Evolutionary conservation across 2,113 vertebrate genomes (phyloP).

Genomic region (Petrocephalus microphthalmus): DNA sequence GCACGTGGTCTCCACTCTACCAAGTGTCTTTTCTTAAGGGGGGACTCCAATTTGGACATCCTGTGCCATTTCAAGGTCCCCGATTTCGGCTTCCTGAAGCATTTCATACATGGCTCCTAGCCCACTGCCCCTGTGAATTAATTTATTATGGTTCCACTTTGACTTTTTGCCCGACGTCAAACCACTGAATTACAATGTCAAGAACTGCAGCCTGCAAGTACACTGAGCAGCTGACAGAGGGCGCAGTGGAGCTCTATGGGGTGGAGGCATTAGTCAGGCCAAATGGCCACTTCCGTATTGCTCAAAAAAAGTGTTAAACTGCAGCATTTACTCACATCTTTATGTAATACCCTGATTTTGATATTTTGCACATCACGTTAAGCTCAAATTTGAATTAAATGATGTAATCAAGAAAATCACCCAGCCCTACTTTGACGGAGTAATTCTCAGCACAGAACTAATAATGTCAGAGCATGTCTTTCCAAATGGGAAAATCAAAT

Average conservation of each 20-base stretch:
- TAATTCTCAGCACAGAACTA: background rate
- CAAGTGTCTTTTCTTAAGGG: background rate
- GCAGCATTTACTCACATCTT: background rate
- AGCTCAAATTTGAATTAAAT: background rate
- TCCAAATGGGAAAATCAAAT: background rate
- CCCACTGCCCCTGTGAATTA: background rate
- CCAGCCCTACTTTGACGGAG: background rate
- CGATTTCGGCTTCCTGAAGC: background rate
- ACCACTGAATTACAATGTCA: too few species aligned
- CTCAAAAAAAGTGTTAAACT: background rate
- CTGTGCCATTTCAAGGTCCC: background rate
- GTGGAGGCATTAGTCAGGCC: background rate
- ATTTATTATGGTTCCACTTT: background rate
- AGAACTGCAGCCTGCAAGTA: background rate
- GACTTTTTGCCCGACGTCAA: background rate
- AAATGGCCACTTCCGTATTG: background rate
- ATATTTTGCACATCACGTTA: background rate
- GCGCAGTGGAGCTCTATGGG: background rate
- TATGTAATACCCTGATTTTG: background rate
- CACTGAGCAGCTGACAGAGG: background rate
- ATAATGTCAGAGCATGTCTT: background rate
- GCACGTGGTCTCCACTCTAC: background rate
- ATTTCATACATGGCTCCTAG: background rate
- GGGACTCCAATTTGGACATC: background rate
- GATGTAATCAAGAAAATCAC: background rate